phyloP scores from a whole-genome alignment of 2,888 invertebrate species.

The Brassicogethes aeneus region DNA sequence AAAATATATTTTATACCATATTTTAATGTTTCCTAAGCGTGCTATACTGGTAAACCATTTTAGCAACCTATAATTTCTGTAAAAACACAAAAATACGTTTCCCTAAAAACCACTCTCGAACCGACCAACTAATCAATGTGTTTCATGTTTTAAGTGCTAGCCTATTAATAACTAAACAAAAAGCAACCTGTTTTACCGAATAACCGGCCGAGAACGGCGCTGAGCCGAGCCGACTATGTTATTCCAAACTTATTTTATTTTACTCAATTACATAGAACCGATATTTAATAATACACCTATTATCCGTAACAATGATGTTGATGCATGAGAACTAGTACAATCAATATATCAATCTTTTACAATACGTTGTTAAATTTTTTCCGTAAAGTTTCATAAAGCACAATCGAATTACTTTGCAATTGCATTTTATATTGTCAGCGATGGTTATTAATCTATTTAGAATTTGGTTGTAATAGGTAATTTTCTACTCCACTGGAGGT shows the following conservation, averaged over 20 bases:
- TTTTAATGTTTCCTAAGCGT: no score
- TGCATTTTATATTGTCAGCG: no score
- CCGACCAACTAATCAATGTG: not conserved
- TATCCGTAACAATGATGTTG: constrained; percentile 16
- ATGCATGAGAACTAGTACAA: constrained; percentile 11
- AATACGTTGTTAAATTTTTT: not conserved
- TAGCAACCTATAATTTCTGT: no score
- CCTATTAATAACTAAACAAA: not conserved
- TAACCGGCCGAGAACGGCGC: constrained; percentile 5
- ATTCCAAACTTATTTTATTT: constrained; percentile 20
- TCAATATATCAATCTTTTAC: constrained; percentile 2
- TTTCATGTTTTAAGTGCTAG: not conserved
- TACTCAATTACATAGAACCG: constrained; percentile 20
- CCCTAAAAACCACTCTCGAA: no score
- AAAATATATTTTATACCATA: no score
- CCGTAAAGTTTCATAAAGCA: not conserved
- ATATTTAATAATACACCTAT: constrained; percentile 24
- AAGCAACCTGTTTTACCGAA: constrained; percentile 1
- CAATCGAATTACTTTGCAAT: not conserved
- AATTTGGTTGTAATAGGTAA: no score
- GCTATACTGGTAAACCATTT: no score
- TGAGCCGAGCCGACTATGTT: constrained; percentile 16
- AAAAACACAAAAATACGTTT: no score
- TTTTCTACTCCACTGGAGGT: not conserved
- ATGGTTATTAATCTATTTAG: no score